A percentile compares a stretch with the other conserved stretches of the same genome.
phyloP scores from a whole-genome alignment of 2,113 vertebrate species.

The Lophura nycthemera region DNA sequence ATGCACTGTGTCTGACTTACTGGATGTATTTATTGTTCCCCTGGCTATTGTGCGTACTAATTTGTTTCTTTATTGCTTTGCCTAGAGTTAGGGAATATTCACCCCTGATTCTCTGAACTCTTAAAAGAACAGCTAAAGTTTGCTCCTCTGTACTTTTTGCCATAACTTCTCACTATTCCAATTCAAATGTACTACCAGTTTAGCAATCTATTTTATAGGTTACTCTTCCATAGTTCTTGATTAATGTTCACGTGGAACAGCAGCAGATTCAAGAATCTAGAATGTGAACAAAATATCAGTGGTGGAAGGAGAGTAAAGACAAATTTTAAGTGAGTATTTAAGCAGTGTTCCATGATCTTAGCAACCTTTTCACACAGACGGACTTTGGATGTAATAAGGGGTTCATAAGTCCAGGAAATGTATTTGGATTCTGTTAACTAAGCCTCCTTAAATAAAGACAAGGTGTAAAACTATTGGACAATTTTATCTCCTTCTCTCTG shows the following conservation, averaged over 20 bases:
- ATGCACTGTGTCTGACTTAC: slow-evolving; percentile 19
- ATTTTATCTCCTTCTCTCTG: background rate
- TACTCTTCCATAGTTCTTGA: background rate
- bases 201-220: background rate
- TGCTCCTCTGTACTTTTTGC: background rate
- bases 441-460: background rate
- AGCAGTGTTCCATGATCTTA: background rate
- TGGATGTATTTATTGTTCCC: slow-evolving; percentile 23
- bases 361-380: background rate
- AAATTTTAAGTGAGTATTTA: background rate
- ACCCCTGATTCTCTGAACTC: background rate
- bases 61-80: slow-evolving; percentile 58
- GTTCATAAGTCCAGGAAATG: background rate
- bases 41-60: background rate
- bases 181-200: background rate
- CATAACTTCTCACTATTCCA: background rate
- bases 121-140: background rate
- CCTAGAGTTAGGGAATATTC: background rate
- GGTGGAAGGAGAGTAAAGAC: background rate
- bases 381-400: background rate
- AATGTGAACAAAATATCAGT: background rate
- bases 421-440: background rate
- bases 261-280: background rate
- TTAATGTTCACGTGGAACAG: background rate
- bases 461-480: background rate